phyloP scores from a whole-genome alignment of 1,140 invertebrate species.

The Wiebesia pumilae region DNA sequence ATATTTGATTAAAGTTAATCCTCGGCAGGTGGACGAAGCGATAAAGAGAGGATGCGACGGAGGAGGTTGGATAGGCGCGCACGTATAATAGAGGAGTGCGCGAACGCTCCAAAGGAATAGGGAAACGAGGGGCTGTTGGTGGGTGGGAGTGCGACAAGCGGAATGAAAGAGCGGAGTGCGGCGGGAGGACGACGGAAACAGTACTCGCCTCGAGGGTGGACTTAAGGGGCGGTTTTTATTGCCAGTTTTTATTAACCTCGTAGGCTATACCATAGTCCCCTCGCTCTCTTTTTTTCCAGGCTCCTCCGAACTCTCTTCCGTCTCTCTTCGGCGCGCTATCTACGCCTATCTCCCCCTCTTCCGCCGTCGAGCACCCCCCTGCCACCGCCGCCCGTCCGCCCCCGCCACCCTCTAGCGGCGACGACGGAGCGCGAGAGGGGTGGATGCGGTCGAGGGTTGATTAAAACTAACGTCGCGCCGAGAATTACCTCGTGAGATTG shows the following conservation, averaged over 20 bases:
- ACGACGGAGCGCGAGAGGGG: constrained; percentile 29
- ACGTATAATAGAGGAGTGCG: constrained; percentile 25
- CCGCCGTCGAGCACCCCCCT: too few relatives aligned
- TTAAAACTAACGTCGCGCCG: constrained; percentile 57
- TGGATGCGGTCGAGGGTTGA: constrained; percentile 53
- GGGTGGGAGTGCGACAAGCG: constrained; percentile 49
- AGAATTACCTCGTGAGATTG: constrained; percentile 76
- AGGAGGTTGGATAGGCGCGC: constrained; percentile 39
- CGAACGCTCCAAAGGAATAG: constrained; percentile 34
- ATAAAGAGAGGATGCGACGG: constrained; percentile 52
- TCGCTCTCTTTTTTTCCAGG: constrained; percentile 59
- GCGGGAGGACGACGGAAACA: constrained; percentile 50
- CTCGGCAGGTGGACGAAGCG: constrained; percentile 61
- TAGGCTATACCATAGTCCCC: constrained; percentile 65
- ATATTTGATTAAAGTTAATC: constrained; percentile 72
- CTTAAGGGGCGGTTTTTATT: constrained; percentile 74
- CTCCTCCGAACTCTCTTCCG: constrained; percentile 45
- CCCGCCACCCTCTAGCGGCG: constrained; percentile 49
- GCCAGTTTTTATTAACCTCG: constrained; percentile 74
- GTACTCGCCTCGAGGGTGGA: constrained; percentile 59
- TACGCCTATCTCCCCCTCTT: constrained; percentile 44
- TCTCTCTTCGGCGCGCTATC: constrained; percentile 35
- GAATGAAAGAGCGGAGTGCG: constrained; percentile 47
- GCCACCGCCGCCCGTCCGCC: constrained; percentile 37
- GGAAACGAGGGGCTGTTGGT: not conserved